Percentiles rank a stretch among this genome's conserved stretches.
Conservation (phyloP, 2,797 vertebrate species). For the Syngnathus acus region DNA sequence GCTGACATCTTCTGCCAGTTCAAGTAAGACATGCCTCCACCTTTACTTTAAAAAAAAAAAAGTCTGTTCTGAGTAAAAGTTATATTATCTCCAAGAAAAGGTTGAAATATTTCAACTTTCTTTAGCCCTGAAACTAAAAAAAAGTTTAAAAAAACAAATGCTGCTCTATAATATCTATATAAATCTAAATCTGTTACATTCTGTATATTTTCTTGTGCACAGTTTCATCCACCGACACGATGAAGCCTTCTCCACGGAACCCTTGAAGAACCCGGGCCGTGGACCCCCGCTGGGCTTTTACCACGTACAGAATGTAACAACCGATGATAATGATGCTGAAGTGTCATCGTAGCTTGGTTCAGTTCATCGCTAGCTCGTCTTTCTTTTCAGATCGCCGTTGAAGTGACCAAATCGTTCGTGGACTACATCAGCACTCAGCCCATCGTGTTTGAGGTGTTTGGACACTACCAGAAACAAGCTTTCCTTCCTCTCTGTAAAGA, state of each 20-base stretch:
- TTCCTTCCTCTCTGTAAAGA: slow-evolving; percentile 92
- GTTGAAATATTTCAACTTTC: too few species aligned
- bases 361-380: neutral
- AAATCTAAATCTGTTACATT: neutral
- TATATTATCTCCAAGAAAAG: too few species aligned
- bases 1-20: slow-evolving; percentile 99
- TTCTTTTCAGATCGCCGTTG: slow-evolving; percentile 83
- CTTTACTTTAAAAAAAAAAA: too few species aligned
- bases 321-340: neutral
- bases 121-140: neutral
- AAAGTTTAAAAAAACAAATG: too few species aligned
- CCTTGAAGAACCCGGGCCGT: slow-evolving; percentile 91
- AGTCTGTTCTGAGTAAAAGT: too few species aligned
- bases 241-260: slow-evolving; percentile 95
- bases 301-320: slow-evolving; percentile 88
- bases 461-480: slow-evolving; percentile 94
- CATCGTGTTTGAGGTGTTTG: slow-evolving; percentile 96
- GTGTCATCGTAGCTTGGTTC: neutral
- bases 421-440: slow-evolving; percentile 96
- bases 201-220: slow-evolving; percentile 11
- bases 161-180: neutral
- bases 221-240: slow-evolving; percentile 98
- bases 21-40: slow-evolving; percentile 72
- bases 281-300: slow-evolving; percentile 95
- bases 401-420: slow-evolving; percentile 92